Percentiles rank a stretch among this genome's conserved stretches.
Conservation (phyloP, 1,140 invertebrate genomes). For the Megalopta genalis region DNA sequence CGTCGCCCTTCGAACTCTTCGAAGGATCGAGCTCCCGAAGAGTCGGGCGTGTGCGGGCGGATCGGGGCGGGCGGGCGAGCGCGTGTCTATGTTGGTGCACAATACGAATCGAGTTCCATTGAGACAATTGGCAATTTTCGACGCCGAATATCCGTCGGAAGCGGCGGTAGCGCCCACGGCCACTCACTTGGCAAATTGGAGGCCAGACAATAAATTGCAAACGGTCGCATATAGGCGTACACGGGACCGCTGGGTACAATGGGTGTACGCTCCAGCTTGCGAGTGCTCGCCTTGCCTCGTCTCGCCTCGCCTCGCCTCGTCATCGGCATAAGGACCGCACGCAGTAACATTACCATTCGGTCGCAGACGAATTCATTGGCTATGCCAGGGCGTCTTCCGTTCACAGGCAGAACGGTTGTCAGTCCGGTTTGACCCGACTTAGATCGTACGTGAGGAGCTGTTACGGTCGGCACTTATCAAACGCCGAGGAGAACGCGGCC, state of each 20-base stretch:
- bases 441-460: constrained; percentile 62
- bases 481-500: constrained; percentile 36
- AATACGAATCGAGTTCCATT: constrained; percentile 72
- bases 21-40: constrained; percentile 28
- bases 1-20: constrained; percentile 10
- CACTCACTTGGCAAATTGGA: constrained; percentile 67
- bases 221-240: constrained; percentile 47
- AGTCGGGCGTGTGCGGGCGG: neutral
- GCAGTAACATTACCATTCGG: constrained; percentile 74
- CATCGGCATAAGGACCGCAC: constrained; percentile 70
- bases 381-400: constrained; percentile 73
- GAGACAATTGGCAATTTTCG: constrained; percentile 76
- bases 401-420: constrained; percentile 73
- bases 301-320: constrained; percentile 4
- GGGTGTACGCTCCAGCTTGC: constrained; percentile 14
- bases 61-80: constrained; percentile 12
- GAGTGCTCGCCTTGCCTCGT: too few species aligned
- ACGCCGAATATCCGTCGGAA: constrained; percentile 76
- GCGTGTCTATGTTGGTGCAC: constrained; percentile 59
- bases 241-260: constrained; percentile 20
- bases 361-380: constrained; percentile 75
- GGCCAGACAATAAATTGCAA: constrained; percentile 71
- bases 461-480: constrained; percentile 61
- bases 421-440: constrained; percentile 67
- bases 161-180: constrained; percentile 70